Conservation (phyloP, 2,113 vertebrate genomes). For the Actinemys pallida region DNA sequence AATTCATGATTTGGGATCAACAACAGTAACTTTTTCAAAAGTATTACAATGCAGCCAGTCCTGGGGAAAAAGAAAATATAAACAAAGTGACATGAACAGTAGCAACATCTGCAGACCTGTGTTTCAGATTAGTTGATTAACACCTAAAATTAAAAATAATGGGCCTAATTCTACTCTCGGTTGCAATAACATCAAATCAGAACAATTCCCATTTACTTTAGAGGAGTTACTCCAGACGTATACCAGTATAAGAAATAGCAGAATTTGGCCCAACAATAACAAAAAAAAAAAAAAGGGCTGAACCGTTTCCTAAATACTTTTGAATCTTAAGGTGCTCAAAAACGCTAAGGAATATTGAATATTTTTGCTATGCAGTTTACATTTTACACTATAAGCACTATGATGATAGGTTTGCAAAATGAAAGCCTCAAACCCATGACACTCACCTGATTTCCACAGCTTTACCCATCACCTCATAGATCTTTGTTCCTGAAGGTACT, state of each 20-base stretch:
- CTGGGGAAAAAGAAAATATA: not conserved
- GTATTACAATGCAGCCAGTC: not conserved
- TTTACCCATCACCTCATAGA: not conserved
- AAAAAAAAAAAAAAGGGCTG: too few species aligned
- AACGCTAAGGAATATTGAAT: not conserved
- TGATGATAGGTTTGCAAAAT: not conserved
- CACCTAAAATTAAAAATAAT: not conserved
- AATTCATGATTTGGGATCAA: constrained; percentile 10
- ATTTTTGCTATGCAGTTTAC: not conserved
- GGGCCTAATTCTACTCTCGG: not conserved
- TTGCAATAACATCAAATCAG: not conserved
- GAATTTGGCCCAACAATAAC: not conserved
- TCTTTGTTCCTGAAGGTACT: not conserved
- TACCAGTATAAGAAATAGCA: not conserved
- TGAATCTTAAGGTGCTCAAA: not conserved
- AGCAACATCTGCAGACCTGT: not conserved
- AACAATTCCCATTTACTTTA: not conserved
- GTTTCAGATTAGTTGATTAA: not conserved
- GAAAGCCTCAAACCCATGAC: not conserved
- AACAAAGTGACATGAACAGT: not conserved
- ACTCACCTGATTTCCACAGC: not conserved
- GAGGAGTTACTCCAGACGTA: not conserved
- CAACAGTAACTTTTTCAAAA: not conserved
- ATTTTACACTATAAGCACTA: not conserved
- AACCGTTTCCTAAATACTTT: not conserved